Conservation (phyloP, 2,797 vertebrate genomes). For the Vipera ursinii region DNA sequence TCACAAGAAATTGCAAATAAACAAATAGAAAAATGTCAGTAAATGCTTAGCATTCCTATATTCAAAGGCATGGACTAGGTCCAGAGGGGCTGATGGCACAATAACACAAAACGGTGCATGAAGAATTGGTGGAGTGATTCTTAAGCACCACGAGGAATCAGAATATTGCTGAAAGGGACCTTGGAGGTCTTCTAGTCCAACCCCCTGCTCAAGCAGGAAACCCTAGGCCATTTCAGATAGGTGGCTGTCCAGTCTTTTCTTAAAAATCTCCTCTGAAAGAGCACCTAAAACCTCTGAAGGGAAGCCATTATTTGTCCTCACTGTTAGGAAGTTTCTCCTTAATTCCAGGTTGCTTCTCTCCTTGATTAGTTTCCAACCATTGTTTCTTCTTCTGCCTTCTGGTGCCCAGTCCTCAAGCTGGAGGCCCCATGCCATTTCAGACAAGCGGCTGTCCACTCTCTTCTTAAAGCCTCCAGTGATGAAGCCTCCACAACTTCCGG, state of each 20-base stretch:
- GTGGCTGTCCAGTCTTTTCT: not conserved
- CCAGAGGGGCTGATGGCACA: not conserved
- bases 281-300: too few relatives aligned
- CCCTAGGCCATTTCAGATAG: not conserved
- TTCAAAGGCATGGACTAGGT: not conserved
- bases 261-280: not conserved
- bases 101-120: not conserved
- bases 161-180: not conserved
- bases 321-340: too few relatives aligned
- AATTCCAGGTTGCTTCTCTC: too few relatives aligned
- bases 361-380: too few relatives aligned
- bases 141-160: not conserved
- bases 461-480: not conserved
- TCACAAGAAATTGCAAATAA: not conserved
- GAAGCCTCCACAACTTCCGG: too few relatives aligned
- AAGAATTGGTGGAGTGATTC: not conserved
- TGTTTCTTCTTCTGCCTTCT: too few relatives aligned
- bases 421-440: not conserved
- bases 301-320: too few relatives aligned
- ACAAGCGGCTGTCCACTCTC: not conserved
- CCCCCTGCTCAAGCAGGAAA: not conserved
- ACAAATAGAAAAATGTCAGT: not conserved
- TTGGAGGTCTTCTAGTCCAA: not conserved
- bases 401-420: not conserved
- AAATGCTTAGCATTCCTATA: not conserved